A percentile compares a stretch with the other conserved stretches of the same genome.
These are phyloP conservation scores for Ptilodon capucinus DNA, from an alignment of 2,888 invertebrate species.

Conservation along the genomic window DNA sequence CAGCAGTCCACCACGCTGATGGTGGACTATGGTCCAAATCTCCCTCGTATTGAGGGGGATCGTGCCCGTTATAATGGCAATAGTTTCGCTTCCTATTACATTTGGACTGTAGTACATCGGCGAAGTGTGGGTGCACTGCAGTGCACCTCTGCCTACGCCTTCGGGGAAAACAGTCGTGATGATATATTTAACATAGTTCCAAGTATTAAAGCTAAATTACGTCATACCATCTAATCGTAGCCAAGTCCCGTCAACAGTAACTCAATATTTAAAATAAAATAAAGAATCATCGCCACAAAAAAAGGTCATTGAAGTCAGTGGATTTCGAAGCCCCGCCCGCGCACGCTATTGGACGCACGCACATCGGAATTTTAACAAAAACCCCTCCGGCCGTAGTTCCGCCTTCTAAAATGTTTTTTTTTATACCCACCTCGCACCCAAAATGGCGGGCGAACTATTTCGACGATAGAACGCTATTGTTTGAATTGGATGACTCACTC, in stretches of 20 bases:
- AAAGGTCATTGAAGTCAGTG: constrained; percentile 77
- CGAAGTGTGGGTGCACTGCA: no score
- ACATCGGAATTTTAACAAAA: constrained; percentile 79
- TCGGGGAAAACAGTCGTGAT: no score
- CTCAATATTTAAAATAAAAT: constrained; percentile 9
- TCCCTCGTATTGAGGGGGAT: no score
- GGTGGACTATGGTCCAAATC: no score
- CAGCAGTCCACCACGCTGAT: no score
- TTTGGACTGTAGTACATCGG: no score
- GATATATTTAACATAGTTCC: no score
- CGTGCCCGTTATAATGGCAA: no score
- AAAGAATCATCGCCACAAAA: constrained; percentile 44
- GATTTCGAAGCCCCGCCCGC: constrained; percentile 79
- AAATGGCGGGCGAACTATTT: constrained; percentile 78
- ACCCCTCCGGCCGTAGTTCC: constrained; percentile 74
- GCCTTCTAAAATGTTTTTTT: constrained; percentile 81
- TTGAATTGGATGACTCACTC: background rate
- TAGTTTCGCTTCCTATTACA: no score
- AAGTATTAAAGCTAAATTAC: background rate
- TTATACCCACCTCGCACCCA: constrained; percentile 64
- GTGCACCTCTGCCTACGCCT: no score
- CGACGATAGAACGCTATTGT: constrained; percentile 30
- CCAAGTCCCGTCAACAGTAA: background rate
- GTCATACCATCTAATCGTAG: background rate
- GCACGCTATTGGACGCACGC: constrained; percentile 76